Conservation (phyloP, 2,113 vertebrate species). For the Gasterosteus nipponicus region DNA sequence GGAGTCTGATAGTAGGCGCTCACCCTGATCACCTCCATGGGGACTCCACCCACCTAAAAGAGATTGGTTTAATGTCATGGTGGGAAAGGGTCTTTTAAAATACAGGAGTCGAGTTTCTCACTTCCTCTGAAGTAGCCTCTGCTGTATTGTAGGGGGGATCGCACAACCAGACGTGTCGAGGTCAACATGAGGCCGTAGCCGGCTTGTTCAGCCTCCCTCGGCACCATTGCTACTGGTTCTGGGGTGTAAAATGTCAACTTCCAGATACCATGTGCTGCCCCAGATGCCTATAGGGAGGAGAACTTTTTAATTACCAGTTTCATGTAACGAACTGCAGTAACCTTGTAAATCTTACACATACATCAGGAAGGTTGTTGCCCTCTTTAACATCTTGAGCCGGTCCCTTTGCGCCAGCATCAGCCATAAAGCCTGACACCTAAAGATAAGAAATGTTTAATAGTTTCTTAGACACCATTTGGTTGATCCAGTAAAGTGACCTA, state of each 20-base stretch:
- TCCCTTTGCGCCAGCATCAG: constrained; percentile 10
- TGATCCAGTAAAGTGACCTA: constrained; percentile 14
- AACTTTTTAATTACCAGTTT: background rate
- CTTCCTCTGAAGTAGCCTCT: constrained; percentile 73
- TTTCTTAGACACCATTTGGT: accelerated
- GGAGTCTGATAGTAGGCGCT: constrained; percentile 77
- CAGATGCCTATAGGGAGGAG: constrained; percentile 20
- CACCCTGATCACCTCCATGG: constrained; percentile 82
- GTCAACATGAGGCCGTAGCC: constrained; percentile 72
- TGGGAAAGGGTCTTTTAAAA: background rate
- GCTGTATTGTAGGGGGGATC: constrained; percentile 74
- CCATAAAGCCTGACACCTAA: constrained; percentile 63
- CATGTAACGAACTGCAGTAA: background rate
- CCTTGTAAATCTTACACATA: background rate
- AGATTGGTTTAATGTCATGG: background rate
- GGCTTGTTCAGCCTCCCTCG: constrained; percentile 67
- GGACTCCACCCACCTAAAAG: constrained; percentile 78
- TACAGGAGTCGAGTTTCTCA: constrained; percentile 34
- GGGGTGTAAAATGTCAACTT: constrained; percentile 78
- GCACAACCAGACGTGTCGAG: constrained; percentile 64
- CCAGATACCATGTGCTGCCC: constrained; percentile 68
- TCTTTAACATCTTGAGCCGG: constrained; percentile 6
- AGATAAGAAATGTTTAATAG: background rate
- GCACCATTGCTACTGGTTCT: constrained; percentile 66
- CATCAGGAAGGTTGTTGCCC: constrained; percentile 30